These are phyloP conservation scores for Acropora yongei DNA, from an alignment of 64 coral and sea anemone genomes.

Conservation along the genomic window DNA sequence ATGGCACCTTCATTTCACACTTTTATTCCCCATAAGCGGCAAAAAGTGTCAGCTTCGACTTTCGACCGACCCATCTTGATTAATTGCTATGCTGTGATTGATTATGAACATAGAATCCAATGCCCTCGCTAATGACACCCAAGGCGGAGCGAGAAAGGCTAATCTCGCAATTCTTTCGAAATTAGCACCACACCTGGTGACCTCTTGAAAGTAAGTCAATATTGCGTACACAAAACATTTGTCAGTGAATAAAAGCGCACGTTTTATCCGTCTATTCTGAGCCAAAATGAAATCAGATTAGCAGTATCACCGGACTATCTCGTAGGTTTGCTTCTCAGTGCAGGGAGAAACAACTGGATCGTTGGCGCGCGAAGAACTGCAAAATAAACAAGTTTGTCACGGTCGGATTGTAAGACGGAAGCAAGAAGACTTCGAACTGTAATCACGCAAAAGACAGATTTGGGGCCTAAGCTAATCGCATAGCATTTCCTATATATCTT, in stretches of 20 bases:
- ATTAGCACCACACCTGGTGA: not conserved
- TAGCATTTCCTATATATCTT: not conserved
- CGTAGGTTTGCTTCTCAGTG: not conserved
- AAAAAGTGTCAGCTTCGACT: too few species aligned
- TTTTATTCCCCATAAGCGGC: too few species aligned
- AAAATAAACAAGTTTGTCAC: not conserved
- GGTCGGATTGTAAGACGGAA: not conserved
- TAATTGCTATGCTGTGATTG: not conserved
- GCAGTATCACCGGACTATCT: not conserved
- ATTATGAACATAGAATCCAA: not conserved
- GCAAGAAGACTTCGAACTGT: not conserved
- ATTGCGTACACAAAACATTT: not conserved
- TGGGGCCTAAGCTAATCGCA: not conserved
- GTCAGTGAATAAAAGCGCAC: not conserved
- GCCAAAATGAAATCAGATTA: conserved; percentile 16
- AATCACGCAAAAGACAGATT: not conserved
- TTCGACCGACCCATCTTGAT: not conserved
- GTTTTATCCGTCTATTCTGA: not conserved
- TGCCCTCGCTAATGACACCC: not conserved
- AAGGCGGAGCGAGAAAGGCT: not conserved
- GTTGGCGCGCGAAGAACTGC: not conserved
- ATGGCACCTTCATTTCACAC: too few species aligned
- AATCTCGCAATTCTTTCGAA: not conserved
- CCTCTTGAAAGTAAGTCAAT: not conserved
- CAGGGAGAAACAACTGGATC: not conserved